Conservation (phyloP, 2,113 vertebrate species). For the Polypterus bichir region DNA sequence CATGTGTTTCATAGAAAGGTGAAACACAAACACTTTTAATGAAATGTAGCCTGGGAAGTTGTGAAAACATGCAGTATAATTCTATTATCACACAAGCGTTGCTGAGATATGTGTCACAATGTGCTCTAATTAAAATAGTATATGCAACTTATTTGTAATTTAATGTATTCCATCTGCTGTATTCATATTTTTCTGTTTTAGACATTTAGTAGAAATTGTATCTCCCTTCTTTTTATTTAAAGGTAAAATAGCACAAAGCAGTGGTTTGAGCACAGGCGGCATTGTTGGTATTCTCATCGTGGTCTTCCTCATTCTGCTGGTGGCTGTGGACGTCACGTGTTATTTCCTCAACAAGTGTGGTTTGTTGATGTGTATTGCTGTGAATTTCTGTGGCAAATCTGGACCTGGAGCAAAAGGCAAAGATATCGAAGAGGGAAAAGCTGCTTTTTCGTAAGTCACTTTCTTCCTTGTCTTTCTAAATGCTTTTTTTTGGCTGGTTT, state of each 20-base stretch:
- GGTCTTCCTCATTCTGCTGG: conserved; percentile 75
- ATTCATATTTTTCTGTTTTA: too few relatives aligned
- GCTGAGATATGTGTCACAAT: too few relatives aligned
- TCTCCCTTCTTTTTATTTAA: conserved; percentile 17
- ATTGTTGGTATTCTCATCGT: conserved; percentile 87
- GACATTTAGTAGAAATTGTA: neutral
- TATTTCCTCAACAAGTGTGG: conserved; percentile 97
- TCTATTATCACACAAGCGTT: too few relatives aligned
- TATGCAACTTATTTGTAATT: too few relatives aligned
- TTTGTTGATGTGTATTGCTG: conserved; percentile 92
- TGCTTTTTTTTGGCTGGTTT: too few relatives aligned
- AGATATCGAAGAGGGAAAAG: conserved; percentile 83
- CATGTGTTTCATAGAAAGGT: too few relatives aligned
- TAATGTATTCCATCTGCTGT: too few relatives aligned
- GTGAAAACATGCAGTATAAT: too few relatives aligned
- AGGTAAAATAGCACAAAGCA: conserved; percentile 48
- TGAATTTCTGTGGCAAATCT: conserved; percentile 83
- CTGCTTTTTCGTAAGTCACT: conserved; percentile 82
- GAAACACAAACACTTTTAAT: too few relatives aligned
- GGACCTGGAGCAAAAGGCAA: conserved; percentile 79
- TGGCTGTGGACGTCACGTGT: conserved; percentile 88
- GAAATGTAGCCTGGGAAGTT: too few relatives aligned
- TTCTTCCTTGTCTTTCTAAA: too few relatives aligned
- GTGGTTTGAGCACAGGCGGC: conserved; percentile 70
- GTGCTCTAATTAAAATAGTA: too few relatives aligned